Conservation (phyloP, 2,888 invertebrate genomes). For the Acronicta alni region DNA sequence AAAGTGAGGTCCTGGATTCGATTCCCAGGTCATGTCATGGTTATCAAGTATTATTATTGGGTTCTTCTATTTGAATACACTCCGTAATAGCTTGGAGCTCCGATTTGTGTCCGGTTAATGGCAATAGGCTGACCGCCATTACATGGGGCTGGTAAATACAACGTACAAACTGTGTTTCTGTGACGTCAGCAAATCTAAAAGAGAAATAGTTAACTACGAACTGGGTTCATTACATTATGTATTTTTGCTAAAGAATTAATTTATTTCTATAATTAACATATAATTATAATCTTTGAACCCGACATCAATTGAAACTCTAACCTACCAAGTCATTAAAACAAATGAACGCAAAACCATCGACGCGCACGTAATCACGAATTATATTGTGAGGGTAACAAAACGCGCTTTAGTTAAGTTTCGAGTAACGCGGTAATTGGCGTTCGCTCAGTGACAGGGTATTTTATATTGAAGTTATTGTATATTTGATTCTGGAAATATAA, state of each 20-base stretch:
- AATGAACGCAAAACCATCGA: constrained; percentile 55
- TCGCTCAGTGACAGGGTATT: constrained; percentile 45
- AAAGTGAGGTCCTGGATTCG: too few species aligned
- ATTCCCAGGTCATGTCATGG: too few species aligned
- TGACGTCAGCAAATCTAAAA: constrained; percentile 4
- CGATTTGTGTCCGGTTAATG: too few species aligned
- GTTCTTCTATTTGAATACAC: too few species aligned
- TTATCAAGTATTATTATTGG: too few species aligned
- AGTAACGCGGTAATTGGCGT: constrained; percentile 56
- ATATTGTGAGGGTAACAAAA: constrained; percentile 54
- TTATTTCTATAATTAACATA: constrained; percentile 43
- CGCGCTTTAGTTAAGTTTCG: constrained; percentile 50
- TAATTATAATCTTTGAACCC: constrained; percentile 47
- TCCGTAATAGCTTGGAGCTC: too few species aligned
- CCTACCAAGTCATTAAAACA: constrained; percentile 57
- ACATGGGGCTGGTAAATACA: too few species aligned
- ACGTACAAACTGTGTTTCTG: not conserved
- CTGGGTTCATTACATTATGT: not conserved
- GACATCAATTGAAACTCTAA: constrained; percentile 49
- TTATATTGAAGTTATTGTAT: constrained; percentile 39
- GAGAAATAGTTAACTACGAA: constrained; percentile 17
- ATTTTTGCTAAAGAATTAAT: constrained; percentile 28
- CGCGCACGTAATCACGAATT: constrained; percentile 55
- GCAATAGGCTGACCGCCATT: too few species aligned
- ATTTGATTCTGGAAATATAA: constrained; percentile 3